Percentiles rank a stretch among this genome's conserved stretches.
Evolutionary conservation across 2,888 invertebrate species (phyloP).

Genomic region (Geotrupes spiniger): DNA sequence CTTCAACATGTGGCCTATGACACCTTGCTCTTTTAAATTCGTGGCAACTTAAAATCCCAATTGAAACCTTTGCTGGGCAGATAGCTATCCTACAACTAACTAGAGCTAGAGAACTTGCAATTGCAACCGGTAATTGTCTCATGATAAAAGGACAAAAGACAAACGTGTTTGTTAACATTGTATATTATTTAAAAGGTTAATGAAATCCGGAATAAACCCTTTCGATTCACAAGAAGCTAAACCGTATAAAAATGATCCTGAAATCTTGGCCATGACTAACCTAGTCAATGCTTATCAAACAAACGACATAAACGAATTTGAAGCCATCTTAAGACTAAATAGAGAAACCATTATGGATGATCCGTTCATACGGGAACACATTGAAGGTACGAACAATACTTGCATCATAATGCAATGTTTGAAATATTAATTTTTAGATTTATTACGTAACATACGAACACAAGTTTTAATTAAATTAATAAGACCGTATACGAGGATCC

Average conservation of each 20-base stretch:
- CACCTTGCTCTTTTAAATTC: no score
- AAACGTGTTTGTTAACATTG: no score
- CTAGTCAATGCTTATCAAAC: conserved; percentile 96
- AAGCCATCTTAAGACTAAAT: conserved; percentile 91
- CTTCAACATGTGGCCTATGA: no score
- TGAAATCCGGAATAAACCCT: conserved; percentile 99
- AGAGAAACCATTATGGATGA: conserved; percentile 98
- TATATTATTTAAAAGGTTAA: no score
- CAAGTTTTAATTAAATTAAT: conserved; percentile 96
- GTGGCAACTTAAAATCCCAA: no score
- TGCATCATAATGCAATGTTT: no score
- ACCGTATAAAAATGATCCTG: conserved; percentile 98
- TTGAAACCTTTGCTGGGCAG: no score
- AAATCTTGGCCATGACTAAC: conserved; percentile 99
- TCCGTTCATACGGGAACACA: conserved; percentile 97
- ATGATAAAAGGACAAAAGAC: no score
- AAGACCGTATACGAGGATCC: conserved; percentile 96
- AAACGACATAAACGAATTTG: conserved; percentile 97
- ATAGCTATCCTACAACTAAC: no score
- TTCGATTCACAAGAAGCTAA: conserved; percentile 99
- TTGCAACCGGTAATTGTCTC: no score
- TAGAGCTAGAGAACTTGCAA: no score
- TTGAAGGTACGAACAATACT: no score
- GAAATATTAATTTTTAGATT: conserved; percentile 57
- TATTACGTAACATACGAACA: conserved; percentile 92